Base-by-base conservation (phyloP, 2,888 invertebrate genomes). In the Drosophila kuntzei region DNA sequence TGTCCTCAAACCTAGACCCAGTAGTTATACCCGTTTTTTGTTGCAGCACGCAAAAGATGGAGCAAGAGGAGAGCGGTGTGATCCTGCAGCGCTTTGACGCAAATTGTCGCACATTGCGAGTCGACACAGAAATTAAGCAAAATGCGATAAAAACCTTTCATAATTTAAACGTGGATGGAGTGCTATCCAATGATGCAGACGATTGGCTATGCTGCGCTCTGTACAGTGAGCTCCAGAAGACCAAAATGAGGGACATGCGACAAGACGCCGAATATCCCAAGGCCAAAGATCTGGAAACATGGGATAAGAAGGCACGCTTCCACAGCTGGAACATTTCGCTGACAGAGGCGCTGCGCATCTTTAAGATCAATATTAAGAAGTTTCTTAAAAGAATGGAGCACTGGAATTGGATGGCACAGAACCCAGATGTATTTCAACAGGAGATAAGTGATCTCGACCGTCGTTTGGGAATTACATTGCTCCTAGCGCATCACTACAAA, bases 121-220 rank as follows among this genome's bases (percentile, higher is more conserved):
- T 82, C 32, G 71, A 72, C 0, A 1, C 39, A 9, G 20, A 20
- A 2, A 69, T 82, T 14, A 64, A 55, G 43, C 39, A 61, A 9
- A 61, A 44, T 22, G 85, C 82, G 1, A n/a, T 76, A 5, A 60
- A 65, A 36, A 73, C 55, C 5, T 82, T 59, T 51, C 20, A 60
- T 1, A 59, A 60, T 7, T 36, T 79, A 2, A 82, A 85, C 22
- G 39, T 43, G 0, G 60, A 65, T 20, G 85, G 85, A 5, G 68
- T 53, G 0, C 44, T 85, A 0, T 22, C 66, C 6, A 44, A 27
- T 11, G 70, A 74, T 4, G 75, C 59, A 1, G 70, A 68, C 2
- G 68, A 67, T 12, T 83, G 88, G 88, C 65, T 83, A 0, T 87
- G 86, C 55, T 83, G 83, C 25, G 66, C 83, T 8, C 18, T 85